phyloP scores from a whole-genome alignment of 2,888 invertebrate species.

The Xestia ashworthii region DNA sequence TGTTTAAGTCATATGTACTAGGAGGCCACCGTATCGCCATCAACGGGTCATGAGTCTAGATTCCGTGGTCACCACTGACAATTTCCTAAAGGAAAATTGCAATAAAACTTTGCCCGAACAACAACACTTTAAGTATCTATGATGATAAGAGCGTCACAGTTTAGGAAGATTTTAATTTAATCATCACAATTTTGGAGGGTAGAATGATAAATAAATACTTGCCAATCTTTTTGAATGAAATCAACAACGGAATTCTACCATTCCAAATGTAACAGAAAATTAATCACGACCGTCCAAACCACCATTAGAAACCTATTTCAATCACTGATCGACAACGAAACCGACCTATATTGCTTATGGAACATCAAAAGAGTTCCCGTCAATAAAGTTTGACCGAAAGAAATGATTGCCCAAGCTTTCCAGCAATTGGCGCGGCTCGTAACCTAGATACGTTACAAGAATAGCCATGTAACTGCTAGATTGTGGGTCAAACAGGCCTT shows the following conservation, averaged over 20 bases:
- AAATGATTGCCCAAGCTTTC: slow-evolving; percentile 63
- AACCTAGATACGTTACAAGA: slow-evolving; percentile 61
- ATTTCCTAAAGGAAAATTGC: no score
- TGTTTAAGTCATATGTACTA: no score
- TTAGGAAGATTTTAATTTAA: no score
- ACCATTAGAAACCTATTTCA: slow-evolving; percentile 30
- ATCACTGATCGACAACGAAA: slow-evolving; percentile 34
- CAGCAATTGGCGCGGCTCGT: slow-evolving; percentile 51
- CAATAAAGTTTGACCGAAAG: slow-evolving; percentile 60
- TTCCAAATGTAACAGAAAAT: slow-evolving; percentile 9
- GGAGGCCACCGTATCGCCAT: no score
- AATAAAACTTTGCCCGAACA: no score
- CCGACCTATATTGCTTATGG: slow-evolving; percentile 44
- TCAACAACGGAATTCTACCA: not conserved
- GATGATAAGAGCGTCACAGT: no score
- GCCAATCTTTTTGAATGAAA: not conserved
- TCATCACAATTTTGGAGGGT: not conserved
- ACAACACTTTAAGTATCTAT: no score
- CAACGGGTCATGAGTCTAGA: no score
- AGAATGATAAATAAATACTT: not conserved
- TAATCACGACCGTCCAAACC: slow-evolving; percentile 9
- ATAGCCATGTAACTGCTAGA: slow-evolving; percentile 53
- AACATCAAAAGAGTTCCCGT: slow-evolving; percentile 60
- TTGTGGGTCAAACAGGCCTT: slow-evolving; percentile 59
- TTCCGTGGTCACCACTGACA: no score